phyloP scores from a whole-genome alignment of 2,888 invertebrate species.

The Scaeva pyrastri region DNA sequence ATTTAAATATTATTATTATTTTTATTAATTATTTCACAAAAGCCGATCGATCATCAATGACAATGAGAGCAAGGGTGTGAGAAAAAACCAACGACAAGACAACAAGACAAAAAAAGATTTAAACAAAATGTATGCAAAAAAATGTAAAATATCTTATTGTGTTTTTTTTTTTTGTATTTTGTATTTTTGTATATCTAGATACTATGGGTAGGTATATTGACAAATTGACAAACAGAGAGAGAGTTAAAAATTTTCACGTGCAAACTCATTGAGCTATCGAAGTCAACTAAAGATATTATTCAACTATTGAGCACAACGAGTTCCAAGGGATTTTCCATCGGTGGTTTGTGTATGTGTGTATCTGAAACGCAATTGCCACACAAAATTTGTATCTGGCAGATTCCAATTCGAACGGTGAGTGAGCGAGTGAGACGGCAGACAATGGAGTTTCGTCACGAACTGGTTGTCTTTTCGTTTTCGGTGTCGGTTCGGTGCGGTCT shows the following conservation, averaged over 20 bases:
- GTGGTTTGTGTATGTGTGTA: constrained; percentile 62
- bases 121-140: constrained; percentile 60
- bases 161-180: constrained; percentile 60
- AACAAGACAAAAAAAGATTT: constrained; percentile 50
- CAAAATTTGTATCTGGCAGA: constrained; percentile 46
- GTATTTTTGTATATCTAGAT: constrained; percentile 63
- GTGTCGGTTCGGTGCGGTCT: too few relatives aligned
- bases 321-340: constrained; percentile 76
- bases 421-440: constrained; percentile 37
- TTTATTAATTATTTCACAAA: constrained; percentile 30
- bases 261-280: constrained; percentile 84
- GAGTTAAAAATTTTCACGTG: constrained; percentile 83
- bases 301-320: constrained; percentile 79
- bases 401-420: neutral
- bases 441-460: constrained; percentile 70
- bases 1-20: neutral
- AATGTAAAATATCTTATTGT: constrained; percentile 73
- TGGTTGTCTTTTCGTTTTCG: constrained; percentile 61
- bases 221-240: constrained; percentile 76
- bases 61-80: constrained; percentile 45
- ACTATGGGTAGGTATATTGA: constrained; percentile 51
- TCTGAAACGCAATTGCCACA: constrained; percentile 66
- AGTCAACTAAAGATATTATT: constrained; percentile 84
- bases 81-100: constrained; percentile 51
- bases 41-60: constrained; percentile 56